Evolutionary conservation across 2,113 vertebrate species (phyloP).

Genomic region (Etheostoma cragini): DNA sequence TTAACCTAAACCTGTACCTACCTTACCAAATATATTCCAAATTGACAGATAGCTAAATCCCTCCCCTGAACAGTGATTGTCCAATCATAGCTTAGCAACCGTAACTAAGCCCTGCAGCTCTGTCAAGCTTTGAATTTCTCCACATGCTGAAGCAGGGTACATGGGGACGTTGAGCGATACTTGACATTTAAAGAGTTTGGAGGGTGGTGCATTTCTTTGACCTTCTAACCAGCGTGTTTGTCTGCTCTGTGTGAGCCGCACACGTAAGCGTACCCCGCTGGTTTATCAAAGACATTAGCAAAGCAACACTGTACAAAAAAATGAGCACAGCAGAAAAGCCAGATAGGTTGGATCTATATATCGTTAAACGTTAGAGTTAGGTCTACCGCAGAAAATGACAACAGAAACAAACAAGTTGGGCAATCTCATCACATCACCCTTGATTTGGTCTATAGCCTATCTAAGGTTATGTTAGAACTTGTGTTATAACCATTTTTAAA

Average conservation of each 20-base stretch:
- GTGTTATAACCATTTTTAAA: too few relatives aligned
- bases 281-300: too few relatives aligned
- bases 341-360: too few relatives aligned
- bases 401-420: too few relatives aligned
- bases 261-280: not conserved
- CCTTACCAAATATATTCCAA: conserved; percentile 22
- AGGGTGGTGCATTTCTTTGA: not conserved
- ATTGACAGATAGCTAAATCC: not conserved
- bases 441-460: not conserved
- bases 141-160: not conserved
- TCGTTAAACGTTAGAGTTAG: too few relatives aligned
- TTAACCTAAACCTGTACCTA: conserved; percentile 4
- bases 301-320: too few relatives aligned
- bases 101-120: not conserved
- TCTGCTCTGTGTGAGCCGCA: not conserved
- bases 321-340: too few relatives aligned
- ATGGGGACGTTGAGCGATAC: not conserved
- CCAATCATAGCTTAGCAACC: conserved; percentile 10
- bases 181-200: conserved; percentile 3
- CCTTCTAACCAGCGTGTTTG: conserved; percentile 5
- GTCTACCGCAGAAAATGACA: too few relatives aligned
- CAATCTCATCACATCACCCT: too few relatives aligned
- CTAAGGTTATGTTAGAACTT: not conserved
- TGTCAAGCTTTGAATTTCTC: conserved; percentile 14
- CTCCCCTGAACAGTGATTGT: not conserved